Percentiles rank a stretch among this genome's conserved stretches.
Conservation (phyloP, 2,113 vertebrate genomes). For the Jacana jacana region DNA sequence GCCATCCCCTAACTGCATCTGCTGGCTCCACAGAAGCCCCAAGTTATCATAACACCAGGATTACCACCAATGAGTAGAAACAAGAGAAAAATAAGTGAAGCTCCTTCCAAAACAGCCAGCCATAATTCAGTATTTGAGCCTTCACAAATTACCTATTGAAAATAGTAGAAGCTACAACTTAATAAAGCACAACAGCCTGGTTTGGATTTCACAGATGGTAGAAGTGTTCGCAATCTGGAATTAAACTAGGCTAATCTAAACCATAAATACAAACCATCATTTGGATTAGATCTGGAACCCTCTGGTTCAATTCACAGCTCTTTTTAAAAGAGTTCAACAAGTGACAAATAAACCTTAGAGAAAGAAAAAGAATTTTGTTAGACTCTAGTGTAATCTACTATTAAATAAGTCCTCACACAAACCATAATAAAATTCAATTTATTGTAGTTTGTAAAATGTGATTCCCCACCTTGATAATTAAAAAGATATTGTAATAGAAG, state of each 20-base stretch:
- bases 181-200: not conserved
- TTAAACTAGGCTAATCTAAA: slow-evolving; percentile 9
- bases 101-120: not conserved
- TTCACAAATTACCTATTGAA: not conserved
- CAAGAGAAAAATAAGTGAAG: not conserved
- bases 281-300: not conserved
- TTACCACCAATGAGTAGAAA: not conserved
- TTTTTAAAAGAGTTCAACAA: slow-evolving; percentile 24
- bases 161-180: not conserved
- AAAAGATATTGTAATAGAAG: slow-evolving; percentile 50
- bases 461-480: slow-evolving; percentile 46
- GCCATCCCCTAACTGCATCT: not conserved
- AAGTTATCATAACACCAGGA: not conserved
- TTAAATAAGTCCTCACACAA: slow-evolving; percentile 28
- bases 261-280: not conserved
- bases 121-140: not conserved
- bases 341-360: not conserved
- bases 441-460: not conserved
- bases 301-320: not conserved
- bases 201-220: slow-evolving; percentile 24
- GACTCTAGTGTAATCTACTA: not conserved
- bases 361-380: not conserved
- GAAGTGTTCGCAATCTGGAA: not conserved
- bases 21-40: not conserved
- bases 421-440: slow-evolving; percentile 43